Conservation (phyloP, 1,140 invertebrate species). For the Brachionus manjavacas region DNA sequence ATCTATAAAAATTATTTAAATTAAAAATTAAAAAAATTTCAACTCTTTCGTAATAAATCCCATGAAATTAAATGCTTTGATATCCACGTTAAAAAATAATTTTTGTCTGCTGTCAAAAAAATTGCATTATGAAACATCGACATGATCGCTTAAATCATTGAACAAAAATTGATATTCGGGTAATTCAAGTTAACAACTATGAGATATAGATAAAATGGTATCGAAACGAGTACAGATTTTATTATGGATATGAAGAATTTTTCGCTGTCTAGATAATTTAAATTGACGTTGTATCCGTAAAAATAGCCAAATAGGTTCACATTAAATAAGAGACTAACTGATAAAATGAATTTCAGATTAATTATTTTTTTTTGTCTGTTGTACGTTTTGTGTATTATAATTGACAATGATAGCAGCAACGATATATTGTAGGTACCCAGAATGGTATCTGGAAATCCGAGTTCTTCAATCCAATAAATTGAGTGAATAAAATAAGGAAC, state of each 20-base stretch:
- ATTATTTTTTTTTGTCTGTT: neutral
- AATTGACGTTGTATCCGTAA: constrained; percentile 4
- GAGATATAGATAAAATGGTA: neutral
- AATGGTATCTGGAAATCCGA: neutral
- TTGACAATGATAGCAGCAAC: neutral
- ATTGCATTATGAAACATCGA: neutral
- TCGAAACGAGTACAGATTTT: neutral
- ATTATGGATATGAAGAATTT: neutral
- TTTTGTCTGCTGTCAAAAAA: neutral
- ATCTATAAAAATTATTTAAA: too few species aligned
- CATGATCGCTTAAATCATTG: neutral
- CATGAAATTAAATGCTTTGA: too few species aligned
- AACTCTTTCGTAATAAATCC: too few species aligned
- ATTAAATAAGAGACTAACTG: neutral
- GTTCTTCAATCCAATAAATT: constrained; percentile 1
- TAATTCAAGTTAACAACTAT: neutral
- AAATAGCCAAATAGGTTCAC: neutral
- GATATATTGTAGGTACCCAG: neutral
- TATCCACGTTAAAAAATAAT: neutral
- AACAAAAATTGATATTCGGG: neutral
- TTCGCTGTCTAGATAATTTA: neutral
- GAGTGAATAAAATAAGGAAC: neutral
- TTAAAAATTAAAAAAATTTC: too few species aligned
- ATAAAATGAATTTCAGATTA: neutral
- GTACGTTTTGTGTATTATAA: neutral